Conservation (phyloP, 2,888 invertebrate species). For the Cheilosia urbana region DNA sequence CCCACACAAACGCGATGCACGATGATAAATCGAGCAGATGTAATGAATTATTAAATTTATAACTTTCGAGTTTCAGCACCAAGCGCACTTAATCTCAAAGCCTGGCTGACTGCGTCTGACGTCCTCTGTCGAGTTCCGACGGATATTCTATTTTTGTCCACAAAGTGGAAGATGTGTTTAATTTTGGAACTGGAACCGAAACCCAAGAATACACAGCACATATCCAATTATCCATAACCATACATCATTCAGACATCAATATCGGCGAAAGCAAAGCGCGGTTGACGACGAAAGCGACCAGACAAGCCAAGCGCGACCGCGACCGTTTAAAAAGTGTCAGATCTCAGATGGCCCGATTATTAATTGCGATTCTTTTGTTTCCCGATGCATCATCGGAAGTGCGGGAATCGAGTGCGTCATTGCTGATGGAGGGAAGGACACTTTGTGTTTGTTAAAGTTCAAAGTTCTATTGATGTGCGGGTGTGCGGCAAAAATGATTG, state of each 20-base stretch:
- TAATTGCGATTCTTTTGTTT: slow-evolving; percentile 60
- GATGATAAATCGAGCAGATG: slow-evolving; percentile 21
- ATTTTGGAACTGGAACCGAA: slow-evolving; percentile 55
- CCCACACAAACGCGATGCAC: slow-evolving; percentile 5
- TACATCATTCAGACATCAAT: background rate
- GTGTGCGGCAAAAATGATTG: background rate
- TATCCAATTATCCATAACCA: too few relatives aligned
- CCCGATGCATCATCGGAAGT: slow-evolving; percentile 24
- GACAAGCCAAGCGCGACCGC: background rate
- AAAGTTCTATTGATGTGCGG: slow-evolving; percentile 47
- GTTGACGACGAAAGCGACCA: too few relatives aligned
- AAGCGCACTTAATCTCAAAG: background rate
- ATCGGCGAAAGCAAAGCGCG: slow-evolving; percentile 11
- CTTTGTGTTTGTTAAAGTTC: slow-evolving; percentile 23
- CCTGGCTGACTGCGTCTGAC: too few relatives aligned
- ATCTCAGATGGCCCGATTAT: slow-evolving; percentile 53
- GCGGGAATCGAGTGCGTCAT: slow-evolving; percentile 43
- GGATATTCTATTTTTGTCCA: slow-evolving; percentile 52
- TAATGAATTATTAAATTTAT: slow-evolving; percentile 48
- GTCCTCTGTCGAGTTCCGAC: background rate
- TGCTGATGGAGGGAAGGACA: background rate
- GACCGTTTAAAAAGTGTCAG: slow-evolving; percentile 48
- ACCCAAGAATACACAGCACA: background rate
- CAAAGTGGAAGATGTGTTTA: slow-evolving; percentile 56
- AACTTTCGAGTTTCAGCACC: background rate